phyloP scores from a whole-genome alignment of 2,797 vertebrate species.

The Enoplosus armatus region DNA sequence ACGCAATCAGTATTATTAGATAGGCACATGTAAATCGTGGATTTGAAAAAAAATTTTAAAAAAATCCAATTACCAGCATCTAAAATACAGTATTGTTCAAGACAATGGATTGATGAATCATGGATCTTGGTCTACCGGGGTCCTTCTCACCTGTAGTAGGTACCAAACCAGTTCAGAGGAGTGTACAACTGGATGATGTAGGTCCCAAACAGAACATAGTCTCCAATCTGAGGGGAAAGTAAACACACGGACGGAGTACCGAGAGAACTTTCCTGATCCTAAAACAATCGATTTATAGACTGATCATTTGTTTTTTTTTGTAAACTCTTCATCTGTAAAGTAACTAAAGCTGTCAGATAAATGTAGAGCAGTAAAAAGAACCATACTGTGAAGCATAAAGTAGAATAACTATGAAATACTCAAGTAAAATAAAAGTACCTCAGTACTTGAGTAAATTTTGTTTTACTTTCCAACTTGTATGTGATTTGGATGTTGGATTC shows the following conservation, averaged over 20 bases:
- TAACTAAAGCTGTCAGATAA: neutral
- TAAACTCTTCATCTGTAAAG: neutral
- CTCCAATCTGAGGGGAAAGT: slow-evolving; percentile 85
- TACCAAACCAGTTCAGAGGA: slow-evolving; percentile 95
- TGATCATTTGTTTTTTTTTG: neutral
- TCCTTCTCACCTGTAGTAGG: slow-evolving; percentile 86
- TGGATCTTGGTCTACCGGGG: neutral
- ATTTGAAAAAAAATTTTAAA: too few species aligned
- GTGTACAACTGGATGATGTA: slow-evolving; percentile 96
- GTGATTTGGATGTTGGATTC: neutral
- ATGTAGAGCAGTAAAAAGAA: too few species aligned
- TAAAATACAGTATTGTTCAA: too few species aligned
- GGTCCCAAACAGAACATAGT: slow-evolving; percentile 93
- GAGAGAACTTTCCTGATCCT: too few species aligned
- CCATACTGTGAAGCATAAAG: too few species aligned
- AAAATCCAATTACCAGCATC: too few species aligned
- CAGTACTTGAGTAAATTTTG: neutral
- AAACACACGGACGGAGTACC: too few species aligned
- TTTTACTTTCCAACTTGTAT: neutral
- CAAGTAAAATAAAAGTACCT: neutral
- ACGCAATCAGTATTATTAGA: neutral
- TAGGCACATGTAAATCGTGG: too few species aligned
- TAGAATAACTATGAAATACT: too few species aligned
- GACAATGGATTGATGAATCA: neutral
- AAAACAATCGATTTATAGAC: too few species aligned